These are phyloP conservation scores for Sarcophaga peregrina DNA, from an alignment of 1,140 invertebrate genomes.

Conservation along the genomic window DNA sequence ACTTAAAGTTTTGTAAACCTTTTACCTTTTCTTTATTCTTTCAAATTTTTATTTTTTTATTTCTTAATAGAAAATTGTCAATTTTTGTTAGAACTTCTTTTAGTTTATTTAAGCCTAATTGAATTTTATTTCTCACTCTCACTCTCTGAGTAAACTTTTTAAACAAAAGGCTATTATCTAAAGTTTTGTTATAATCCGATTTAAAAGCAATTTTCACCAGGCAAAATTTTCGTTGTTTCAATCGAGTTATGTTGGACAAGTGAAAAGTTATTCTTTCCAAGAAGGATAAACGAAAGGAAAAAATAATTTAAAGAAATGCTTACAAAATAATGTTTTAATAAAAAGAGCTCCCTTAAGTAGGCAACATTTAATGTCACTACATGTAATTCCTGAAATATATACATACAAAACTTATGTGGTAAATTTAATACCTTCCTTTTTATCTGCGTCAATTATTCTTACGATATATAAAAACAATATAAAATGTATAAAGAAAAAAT, in stretches of 20 bases:
- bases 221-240: neutral
- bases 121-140: slow-evolving; percentile 22
- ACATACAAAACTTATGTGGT: too few relatives aligned
- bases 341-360: neutral
- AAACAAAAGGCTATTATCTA: neutral
- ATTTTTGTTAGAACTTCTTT: neutral
- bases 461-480: too few relatives aligned
- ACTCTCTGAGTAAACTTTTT: neutral
- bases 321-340: too few relatives aligned
- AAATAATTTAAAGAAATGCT: neutral
- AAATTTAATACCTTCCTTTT: too few relatives aligned
- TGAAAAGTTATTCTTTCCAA: neutral
- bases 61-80: neutral
- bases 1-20: neutral
- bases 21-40: neutral
- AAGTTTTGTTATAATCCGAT: slow-evolving; percentile 21
- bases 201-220: slow-evolving; percentile 30
- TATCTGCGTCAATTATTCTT: too few relatives aligned
- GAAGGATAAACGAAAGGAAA: neutral
- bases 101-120: slow-evolving; percentile 3
- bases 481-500: too few relatives aligned
- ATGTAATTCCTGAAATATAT: too few relatives aligned
- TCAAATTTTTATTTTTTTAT: neutral
- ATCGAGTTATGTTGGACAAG: neutral
- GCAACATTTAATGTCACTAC: neutral